Evolutionary conservation across 2,888 invertebrate genomes (phyloP), one percentile per base, ranked within the genome.

Genomic region (Desoria tigrina): DNA sequence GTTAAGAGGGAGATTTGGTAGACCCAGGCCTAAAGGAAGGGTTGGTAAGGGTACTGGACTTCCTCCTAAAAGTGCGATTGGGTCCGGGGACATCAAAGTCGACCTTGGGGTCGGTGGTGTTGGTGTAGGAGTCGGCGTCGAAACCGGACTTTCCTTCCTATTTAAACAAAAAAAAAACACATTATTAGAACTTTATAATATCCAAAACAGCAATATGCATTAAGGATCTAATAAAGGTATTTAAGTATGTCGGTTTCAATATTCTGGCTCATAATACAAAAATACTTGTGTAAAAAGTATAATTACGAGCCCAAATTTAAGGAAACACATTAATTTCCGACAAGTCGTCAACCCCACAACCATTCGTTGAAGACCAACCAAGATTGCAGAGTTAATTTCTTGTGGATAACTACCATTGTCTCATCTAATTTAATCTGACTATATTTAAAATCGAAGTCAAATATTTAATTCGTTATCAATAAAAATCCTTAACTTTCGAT

Each of bases 281-380:
- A n/a, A n/a, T n/a, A n/a, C n/a, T 63, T 21, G 23, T 37, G 55
- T 21, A 39, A 39, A 56, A n/a, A n/a, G n/a, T n/a, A n/a, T n/a
- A n/a, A 27, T 28, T 37, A 55, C 56, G 61, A 67, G 69, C 67
- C 72, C 55, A 72, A 72, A 72, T 67, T 74, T 67, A 26, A 68
- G 65, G 62, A 69, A 69, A 67, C 59, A 6, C 45, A 65, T 74
- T 76, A 58, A 39, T 76, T 68, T 76, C 53, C 76, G 74, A 74
- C 66, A 73, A 74, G 74, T 76, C 76, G 76, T 76, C 76, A 76
- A 68, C 76, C 61, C 61, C 24, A 16, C 39, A 23, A n/a, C 21
- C 37, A 73, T 60, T 61, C 69, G 69, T 68, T 71, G 67, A 71
- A 61, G 67, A 73, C 69, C 69, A 71, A 69, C 70, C 61, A 42